Conservation (phyloP, 2,888 invertebrate species). For the Lasioglossum villosulum region DNA sequence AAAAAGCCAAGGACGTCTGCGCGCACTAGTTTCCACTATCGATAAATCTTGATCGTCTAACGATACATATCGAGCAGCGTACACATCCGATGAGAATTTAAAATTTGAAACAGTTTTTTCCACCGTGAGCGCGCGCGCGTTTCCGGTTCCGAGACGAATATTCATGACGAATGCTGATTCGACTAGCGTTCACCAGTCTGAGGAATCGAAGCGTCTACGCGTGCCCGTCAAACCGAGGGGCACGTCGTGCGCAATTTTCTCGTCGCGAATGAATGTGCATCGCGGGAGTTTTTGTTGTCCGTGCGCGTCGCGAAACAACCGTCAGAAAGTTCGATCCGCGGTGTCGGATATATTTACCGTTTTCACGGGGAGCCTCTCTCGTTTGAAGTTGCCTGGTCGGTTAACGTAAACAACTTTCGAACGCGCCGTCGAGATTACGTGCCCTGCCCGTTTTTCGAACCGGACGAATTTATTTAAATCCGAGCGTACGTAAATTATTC, state of each 20-base stretch:
- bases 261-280: background rate
- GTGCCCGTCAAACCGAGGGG: background rate
- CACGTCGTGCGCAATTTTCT: background rate
- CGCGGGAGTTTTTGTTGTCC: background rate
- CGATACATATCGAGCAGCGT: background rate
- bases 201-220: background rate
- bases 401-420: conserved; percentile 72
- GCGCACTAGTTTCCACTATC: conserved; percentile 15
- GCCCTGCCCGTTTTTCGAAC: conserved; percentile 37
- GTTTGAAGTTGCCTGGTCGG: conserved; percentile 56
- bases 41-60: conserved; percentile 7
- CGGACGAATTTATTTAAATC: conserved; percentile 77
- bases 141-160: background rate
- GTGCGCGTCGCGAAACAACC: background rate
- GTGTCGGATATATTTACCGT: background rate
- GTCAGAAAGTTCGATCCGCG: background rate
- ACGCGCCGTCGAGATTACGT: conserved; percentile 56
- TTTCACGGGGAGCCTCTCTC: conserved; percentile 31
- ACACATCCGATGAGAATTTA: background rate
- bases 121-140: background rate
- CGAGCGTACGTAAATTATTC: conserved; percentile 76
- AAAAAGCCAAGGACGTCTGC: conserved; percentile 7
- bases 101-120: conserved; percentile 22
- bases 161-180: conserved; percentile 7
- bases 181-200: background rate